Conservation (phyloP, 2,797 vertebrate genomes). For the Toxotes lorentzi region DNA sequence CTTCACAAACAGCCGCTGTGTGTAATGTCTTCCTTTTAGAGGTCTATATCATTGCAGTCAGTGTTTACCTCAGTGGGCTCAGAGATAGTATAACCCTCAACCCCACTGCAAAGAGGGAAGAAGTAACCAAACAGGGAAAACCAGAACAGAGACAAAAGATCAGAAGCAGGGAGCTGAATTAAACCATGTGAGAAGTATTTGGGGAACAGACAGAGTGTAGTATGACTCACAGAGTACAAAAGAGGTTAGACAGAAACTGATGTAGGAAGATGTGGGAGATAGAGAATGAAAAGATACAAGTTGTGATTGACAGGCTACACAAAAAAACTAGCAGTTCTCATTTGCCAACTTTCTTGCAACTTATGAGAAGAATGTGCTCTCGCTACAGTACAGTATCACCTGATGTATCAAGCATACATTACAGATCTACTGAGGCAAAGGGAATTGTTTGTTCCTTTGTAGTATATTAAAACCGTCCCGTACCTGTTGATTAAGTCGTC, state of each 20-base stretch:
- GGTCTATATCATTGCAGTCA: constrained; percentile 58
- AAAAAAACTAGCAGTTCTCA: constrained; percentile 40
- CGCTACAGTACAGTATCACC: constrained; percentile 23
- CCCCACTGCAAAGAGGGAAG: constrained; percentile 61
- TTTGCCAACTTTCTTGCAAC: constrained; percentile 32
- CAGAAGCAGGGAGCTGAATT: constrained; percentile 61
- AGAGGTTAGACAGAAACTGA: constrained; percentile 51
- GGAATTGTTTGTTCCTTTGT: constrained; percentile 1
- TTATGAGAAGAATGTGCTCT: constrained; percentile 6
- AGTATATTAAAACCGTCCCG: constrained; percentile 9
- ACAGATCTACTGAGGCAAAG: constrained; percentile 34
- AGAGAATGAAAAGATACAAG: constrained; percentile 47
- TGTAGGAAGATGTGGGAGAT: constrained; percentile 47
- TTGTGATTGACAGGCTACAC: constrained; percentile 64
- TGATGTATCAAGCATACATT: constrained; percentile 12
- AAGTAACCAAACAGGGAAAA: constrained; percentile 65
- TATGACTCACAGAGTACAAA: constrained; percentile 53
- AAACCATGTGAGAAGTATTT: constrained; percentile 63
- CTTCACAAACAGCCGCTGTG: constrained; percentile 50
- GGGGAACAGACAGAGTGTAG: constrained; percentile 49
- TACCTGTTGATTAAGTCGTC: constrained; percentile 98
- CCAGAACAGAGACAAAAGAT: constrained; percentile 60
- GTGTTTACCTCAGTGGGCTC: constrained; percentile 73
- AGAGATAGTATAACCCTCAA: constrained; percentile 68
- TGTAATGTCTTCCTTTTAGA: constrained; percentile 54